Evolutionary conservation across 1,140 invertebrate genomes (phyloP), one percentile per base, ranked within the genome.

Genomic region (Dermatophagoides farinae): DNA sequence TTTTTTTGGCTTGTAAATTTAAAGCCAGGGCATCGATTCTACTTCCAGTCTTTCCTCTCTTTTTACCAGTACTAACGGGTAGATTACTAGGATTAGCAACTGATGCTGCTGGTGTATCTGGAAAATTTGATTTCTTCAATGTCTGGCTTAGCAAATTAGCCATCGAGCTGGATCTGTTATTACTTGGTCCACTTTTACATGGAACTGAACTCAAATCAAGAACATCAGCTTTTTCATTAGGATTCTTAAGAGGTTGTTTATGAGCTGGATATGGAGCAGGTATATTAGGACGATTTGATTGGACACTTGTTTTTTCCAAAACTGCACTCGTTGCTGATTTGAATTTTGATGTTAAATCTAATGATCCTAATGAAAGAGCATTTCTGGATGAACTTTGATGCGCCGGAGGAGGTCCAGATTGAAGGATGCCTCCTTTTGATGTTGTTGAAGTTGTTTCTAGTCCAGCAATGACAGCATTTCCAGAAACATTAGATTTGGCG

Each of bases 21-120:
- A 68, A 50, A 37, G 68, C 68, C 18, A 69, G 55, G 38, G 64
- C 66, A 64, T 69, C 68, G 51, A 69, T 69, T 25, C 67, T 41
- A 63, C 64, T n/a, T 66, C 66, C 23, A 14, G 10, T 39, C 11
- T 55, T 39, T 23, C 2, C 44, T 46, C 53, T 43, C 49, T 47
- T 41, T 63, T 65, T 53, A 6, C 23, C 16, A 46, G 18, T 8
- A 44, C 55, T 37, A 61, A 20, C 51, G 60, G 49, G 43, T 20
- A 31, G n/a, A 11, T 2, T 39, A 12, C 62, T 50, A 41, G 38
- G 12, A 11, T 44, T 14, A 2, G 53, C 6, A n/a, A 25, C 5
- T 25, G 23, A 5, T 14, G n/a, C 9, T 25, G 52, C 25, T 23
- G 53, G n/a, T n/a, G 25, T 44, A 2, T 39, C 23, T 31, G n/a